Conservation (phyloP, 2,113 vertebrate species). For the Lepisosteus osseus region DNA sequence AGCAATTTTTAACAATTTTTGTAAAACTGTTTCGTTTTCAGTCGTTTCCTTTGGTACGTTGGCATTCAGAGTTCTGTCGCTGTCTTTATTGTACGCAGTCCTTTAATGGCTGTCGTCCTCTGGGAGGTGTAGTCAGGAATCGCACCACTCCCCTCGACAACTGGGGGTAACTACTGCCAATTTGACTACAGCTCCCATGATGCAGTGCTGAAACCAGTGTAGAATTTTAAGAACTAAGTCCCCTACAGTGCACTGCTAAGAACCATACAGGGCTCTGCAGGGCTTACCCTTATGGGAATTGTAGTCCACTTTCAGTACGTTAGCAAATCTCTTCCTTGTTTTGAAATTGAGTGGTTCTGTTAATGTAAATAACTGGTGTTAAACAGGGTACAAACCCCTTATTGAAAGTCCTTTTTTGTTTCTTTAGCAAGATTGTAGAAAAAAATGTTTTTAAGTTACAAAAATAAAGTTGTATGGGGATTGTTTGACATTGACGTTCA, state of each 20-base stretch:
- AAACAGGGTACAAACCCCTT: conserved; percentile 17
- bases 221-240: too few species aligned
- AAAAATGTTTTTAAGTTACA: conserved; percentile 12
- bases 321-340: conserved; percentile 24
- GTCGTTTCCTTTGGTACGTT: background rate
- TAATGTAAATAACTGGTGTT: conserved; percentile 7
- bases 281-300: conserved; percentile 11
- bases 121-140: conserved; percentile 24
- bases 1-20: conserved; percentile 9
- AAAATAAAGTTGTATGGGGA: too few species aligned
- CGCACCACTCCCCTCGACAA: conserved; percentile 36
- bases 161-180: conserved; percentile 36
- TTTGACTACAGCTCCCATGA: conserved; percentile 23
- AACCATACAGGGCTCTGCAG: conserved; percentile 21
- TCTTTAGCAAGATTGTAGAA: conserved; percentile 4
- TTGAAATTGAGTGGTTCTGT: background rate
- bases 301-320: conserved; percentile 20
- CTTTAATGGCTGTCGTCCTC: background rate
- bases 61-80: too few species aligned
- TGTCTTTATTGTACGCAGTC: too few species aligned
- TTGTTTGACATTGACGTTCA: too few species aligned
- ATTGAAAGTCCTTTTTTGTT: conserved; percentile 12
- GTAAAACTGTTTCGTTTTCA: conserved; percentile 8
- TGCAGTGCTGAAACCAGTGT: background rate
- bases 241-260: too few species aligned